A percentile compares a stretch with the other conserved stretches of the same genome.
These are phyloP conservation scores for Hydrotaea cyrtoneurina DNA, from an alignment of 2,888 invertebrate genomes.

Conservation along the genomic window DNA sequence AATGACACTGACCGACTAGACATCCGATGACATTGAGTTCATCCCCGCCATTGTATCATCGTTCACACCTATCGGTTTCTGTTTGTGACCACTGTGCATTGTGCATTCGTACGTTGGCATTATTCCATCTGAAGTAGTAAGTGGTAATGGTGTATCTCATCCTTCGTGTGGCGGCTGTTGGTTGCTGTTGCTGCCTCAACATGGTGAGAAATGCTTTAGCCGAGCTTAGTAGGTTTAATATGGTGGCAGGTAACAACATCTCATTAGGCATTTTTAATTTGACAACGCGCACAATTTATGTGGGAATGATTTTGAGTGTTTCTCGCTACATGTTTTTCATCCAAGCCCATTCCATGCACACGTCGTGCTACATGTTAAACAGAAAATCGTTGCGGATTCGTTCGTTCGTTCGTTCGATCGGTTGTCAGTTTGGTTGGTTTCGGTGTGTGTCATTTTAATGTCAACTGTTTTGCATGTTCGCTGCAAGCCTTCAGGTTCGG, in stretches of 20 bases:
- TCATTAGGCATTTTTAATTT: conserved; percentile 79
- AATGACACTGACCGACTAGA: no score
- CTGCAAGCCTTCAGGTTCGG: conserved; percentile 31
- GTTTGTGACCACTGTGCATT: conserved; percentile 3
- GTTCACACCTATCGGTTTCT: no score
- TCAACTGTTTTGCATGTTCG: conserved; percentile 64
- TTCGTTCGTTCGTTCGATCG: not conserved
- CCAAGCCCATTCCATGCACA: conserved; percentile 25
- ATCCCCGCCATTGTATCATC: no score
- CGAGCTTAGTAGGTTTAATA: conserved; percentile 48
- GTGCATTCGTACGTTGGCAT: no score
- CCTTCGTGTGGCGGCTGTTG: not conserved
- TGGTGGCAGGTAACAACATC: conserved; percentile 69
- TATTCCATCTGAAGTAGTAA: not conserved
- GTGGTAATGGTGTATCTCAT: conserved; percentile 8
- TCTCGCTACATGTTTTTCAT: conserved; percentile 23
- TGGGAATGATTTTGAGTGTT: conserved; percentile 73
- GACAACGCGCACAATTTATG: conserved; percentile 78
- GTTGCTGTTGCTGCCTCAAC: conserved; percentile 43
- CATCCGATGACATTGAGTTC: no score
- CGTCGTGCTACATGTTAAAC: conserved; percentile 29
- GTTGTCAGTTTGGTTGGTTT: not conserved
- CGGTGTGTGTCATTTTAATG: conserved; percentile 36
- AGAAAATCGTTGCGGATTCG: not conserved
- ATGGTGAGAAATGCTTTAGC: not conserved